A percentile compares a stretch with the other conserved stretches of the same genome.
phyloP scores from a whole-genome alignment of 1,140 invertebrate genomes.

The Adelges cooleyi region DNA sequence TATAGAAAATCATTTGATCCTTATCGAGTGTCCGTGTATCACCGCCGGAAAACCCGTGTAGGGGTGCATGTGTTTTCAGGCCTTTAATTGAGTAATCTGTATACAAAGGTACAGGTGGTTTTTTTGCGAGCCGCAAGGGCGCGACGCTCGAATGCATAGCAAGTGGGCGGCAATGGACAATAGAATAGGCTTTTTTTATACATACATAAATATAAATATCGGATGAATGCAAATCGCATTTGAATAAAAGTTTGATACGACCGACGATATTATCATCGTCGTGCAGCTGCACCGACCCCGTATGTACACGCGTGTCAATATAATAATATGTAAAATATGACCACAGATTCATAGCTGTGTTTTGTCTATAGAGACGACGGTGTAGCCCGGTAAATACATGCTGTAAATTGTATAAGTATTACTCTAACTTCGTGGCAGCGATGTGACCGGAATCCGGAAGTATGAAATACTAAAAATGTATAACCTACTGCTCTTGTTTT shows the following conservation, averaged over 20 bases:
- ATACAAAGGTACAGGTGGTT: slow-evolving; percentile 27
- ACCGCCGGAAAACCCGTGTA: not conserved
- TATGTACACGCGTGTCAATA: too few relatives aligned
- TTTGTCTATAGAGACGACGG: too few relatives aligned
- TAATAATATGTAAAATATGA: too few relatives aligned
- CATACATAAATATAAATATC: slow-evolving; percentile 7
- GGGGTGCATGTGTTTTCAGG: slow-evolving; percentile 11
- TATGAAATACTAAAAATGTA: too few relatives aligned
- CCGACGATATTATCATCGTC: slow-evolving; percentile 3
- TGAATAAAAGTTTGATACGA: slow-evolving; percentile 28
- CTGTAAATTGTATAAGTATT: too few relatives aligned
- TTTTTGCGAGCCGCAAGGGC: not conserved
- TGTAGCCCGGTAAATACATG: too few relatives aligned
- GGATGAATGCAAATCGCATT: slow-evolving; percentile 26
- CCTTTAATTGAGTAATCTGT: slow-evolving; percentile 25
- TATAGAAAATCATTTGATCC: not conserved
- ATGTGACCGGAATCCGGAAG: too few relatives aligned
- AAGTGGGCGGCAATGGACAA: slow-evolving; percentile 7
- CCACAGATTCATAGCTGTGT: too few relatives aligned
- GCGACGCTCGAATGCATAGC: slow-evolving; percentile 19
- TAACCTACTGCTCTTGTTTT: too few relatives aligned
- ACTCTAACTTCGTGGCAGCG: too few relatives aligned
- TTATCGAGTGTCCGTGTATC: slow-evolving; percentile 21
- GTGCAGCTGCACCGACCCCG: slow-evolving; percentile 1
- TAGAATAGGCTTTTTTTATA: not conserved